Base-by-base conservation (phyloP, 2,797 vertebrate species). In the Onychomys leucogaster region DNA sequence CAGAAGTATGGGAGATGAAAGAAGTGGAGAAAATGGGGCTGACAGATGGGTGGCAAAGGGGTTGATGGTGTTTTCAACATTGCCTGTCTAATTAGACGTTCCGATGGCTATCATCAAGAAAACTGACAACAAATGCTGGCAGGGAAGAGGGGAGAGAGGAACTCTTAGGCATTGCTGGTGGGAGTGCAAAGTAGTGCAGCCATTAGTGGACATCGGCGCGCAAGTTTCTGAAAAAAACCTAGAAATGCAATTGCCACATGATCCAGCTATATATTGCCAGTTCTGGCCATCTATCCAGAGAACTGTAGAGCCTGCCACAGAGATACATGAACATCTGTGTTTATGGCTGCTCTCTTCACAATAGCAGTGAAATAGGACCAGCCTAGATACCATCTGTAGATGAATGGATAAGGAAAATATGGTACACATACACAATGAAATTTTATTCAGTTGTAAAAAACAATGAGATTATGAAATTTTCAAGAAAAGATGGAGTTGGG, bases 1-100 rank as follows among this genome's bases (percentile, higher is more conserved):
- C 29, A 80, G 75, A 89, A 65, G 12, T 93, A 27, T 29, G n/a
- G 81, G 81, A 94, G 63, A 57, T 37, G 67, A 77, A 89, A 95
- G 69, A 34, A 55, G 43, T 78, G 6, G 49, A 16, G 32, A 80
- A 96, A 73, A 76, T 94, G 32, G 75, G 17, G 2, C 65, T 49
- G 29, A 75, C 84, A 90, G 59, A 80, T 83, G 6, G 10, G 37
- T 91, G 16, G 89, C 57, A 81, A 27, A 93, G 65, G 76, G 77
- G 4, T 57, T 71, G 57, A 63, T 93, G 55, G 84, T 96, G 37
- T 46, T 92, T 91, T 85, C 52, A 78, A 49, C 88, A 57, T 90
- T 89, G n/a, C 21, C 63, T 81, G 63, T 84, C 43, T 75, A 69
- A 83, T 49, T 92, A 90, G 59, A 21, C 43, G 25, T 88, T 71